Conservation (phyloP, 2,113 vertebrate genomes). For the Hydrolagus affinis region DNA sequence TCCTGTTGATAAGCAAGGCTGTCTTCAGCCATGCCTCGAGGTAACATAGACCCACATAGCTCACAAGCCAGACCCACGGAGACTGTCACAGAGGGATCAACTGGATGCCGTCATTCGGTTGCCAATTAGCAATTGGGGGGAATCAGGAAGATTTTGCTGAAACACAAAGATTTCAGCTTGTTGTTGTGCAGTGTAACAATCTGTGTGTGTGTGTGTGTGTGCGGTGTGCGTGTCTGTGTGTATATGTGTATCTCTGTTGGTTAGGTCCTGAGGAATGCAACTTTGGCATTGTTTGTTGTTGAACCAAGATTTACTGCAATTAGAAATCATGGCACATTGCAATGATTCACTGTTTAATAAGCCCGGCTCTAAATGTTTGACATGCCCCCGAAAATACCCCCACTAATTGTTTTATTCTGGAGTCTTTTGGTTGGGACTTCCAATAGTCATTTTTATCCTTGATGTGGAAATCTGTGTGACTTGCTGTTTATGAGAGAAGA, state of each 20-base stretch:
- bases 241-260: neutral
- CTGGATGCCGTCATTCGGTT: no score
- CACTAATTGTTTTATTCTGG: neutral
- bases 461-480: neutral
- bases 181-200: neutral
- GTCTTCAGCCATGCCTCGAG: neutral
- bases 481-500: neutral
- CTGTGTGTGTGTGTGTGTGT: neutral
- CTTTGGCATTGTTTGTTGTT: neutral
- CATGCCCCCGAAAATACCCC: neutral
- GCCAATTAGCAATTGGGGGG: no score
- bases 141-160: no score
- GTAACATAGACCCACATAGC: neutral
- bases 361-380: neutral
- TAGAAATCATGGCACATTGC: neutral
- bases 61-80: no score
- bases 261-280: neutral
- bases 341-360: neutral
- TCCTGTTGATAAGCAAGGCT: neutral
- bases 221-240: neutral
- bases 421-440: neutral
- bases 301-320: neutral
- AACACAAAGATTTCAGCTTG: neutral
- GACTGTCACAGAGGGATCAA: no score
- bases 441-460: neutral